Evolutionary conservation across 1,140 invertebrate genomes (phyloP).

Genomic region (Holotrichia oblita): DNA sequence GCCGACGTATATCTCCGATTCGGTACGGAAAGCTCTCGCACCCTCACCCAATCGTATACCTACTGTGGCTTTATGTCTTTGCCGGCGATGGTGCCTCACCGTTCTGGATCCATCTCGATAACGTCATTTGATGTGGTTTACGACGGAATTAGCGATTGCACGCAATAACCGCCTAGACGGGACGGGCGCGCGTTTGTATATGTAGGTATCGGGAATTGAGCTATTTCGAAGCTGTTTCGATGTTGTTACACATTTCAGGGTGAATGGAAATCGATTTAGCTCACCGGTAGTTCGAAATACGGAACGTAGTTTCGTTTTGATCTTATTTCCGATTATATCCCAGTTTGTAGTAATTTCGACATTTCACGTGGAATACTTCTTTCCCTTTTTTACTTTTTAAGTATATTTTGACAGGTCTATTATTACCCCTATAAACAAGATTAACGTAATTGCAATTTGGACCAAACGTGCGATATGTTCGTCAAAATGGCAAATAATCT

Average conservation of each 20-base stretch:
- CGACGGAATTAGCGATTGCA: constrained; percentile 11
- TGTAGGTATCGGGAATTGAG: not conserved
- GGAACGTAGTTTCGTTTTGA: too few relatives aligned
- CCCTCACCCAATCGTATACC: not conserved
- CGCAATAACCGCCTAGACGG: constrained; percentile 1
- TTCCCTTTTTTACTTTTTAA: too few relatives aligned
- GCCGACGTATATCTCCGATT: constrained; percentile 2
- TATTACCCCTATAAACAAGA: too few relatives aligned
- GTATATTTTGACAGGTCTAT: too few relatives aligned
- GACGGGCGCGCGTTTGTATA: not conserved
- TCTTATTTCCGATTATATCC: too few relatives aligned
- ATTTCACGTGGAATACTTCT: too few relatives aligned
- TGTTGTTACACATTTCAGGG: constrained; percentile 10
- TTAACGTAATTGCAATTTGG: too few relatives aligned
- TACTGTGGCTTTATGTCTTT: not conserved
- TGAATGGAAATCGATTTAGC: not conserved
- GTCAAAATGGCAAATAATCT: too few relatives aligned
- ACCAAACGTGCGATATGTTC: too few relatives aligned
- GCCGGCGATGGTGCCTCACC: not conserved
- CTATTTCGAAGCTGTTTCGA: not conserved
- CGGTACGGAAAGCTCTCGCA: not conserved
- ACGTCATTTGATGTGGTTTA: constrained; percentile 20
- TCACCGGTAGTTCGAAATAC: not conserved
- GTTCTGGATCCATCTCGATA: constrained; percentile 10
- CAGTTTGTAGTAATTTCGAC: too few relatives aligned